Conservation (phyloP, 92 coral and sea anemone species). For the Porites cylindrica region DNA sequence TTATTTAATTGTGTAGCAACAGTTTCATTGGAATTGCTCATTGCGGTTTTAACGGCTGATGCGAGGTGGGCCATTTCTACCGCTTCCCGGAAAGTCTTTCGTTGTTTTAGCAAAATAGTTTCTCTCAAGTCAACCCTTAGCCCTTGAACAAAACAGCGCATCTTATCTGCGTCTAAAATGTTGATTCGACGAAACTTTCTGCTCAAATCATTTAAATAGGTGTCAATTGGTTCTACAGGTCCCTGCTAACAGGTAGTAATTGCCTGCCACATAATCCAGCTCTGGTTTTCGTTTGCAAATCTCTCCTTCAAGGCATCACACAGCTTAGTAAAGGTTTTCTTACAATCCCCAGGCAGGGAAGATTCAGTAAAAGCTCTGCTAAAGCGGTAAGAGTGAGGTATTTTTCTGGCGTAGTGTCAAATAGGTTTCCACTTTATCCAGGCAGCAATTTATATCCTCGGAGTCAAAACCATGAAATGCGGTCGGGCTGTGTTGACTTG, state of each 20-base stretch:
- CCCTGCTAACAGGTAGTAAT: constrained; percentile 27
- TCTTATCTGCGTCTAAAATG: constrained; percentile 22
- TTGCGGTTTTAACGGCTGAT: constrained; percentile 3
- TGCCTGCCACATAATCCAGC: constrained; percentile 30
- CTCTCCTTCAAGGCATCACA: neutral
- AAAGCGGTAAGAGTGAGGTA: neutral
- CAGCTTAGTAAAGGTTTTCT: neutral
- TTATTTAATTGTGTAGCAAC: too few relatives aligned
- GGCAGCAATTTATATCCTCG: neutral
- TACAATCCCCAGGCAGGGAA: neutral
- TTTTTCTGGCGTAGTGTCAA: neutral
- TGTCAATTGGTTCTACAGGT: constrained; percentile 13
- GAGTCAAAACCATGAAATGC: neutral
- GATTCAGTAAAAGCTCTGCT: neutral
- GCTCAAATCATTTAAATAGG: constrained; percentile 8
- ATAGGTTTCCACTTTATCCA: neutral
- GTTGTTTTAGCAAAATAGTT: neutral
- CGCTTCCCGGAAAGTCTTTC: constrained; percentile 14
- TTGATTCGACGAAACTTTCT: constrained; percentile 7
- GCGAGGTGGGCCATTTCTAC: constrained; percentile 17
- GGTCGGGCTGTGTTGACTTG: neutral
- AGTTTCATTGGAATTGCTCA: neutral
- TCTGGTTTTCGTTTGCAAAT: constrained; percentile 7
- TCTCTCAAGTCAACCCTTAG: constrained; percentile 25
- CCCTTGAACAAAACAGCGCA: constrained; percentile 43